phyloP scores from a whole-genome alignment of 2,113 vertebrate species.

The Dermatemys mawii region DNA sequence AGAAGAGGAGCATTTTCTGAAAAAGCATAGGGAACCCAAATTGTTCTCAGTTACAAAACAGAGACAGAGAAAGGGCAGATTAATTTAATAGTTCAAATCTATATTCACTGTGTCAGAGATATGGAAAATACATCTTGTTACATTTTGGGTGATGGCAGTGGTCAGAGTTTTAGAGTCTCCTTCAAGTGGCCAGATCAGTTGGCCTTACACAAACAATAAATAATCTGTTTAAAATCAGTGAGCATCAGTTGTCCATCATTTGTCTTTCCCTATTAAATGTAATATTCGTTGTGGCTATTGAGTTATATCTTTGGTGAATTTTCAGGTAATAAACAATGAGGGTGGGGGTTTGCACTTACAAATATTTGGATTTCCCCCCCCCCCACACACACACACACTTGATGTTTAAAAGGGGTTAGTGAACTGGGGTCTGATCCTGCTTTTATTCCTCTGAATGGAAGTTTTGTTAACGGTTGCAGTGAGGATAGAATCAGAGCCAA shows the following conservation, averaged over 20 bases:
- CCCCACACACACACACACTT: too few relatives aligned
- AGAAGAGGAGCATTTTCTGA: neutral
- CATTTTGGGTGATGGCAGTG: neutral
- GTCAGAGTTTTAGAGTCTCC: neutral
- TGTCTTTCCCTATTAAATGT: neutral
- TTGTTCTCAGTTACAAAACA: neutral
- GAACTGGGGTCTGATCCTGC: neutral
- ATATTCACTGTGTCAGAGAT: neutral
- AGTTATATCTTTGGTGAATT: neutral
- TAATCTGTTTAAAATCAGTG: neutral
- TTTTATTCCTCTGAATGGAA: neutral
- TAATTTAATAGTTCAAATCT: neutral
- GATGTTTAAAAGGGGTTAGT: neutral
- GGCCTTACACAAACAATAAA: neutral
- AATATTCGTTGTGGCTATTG: neutral
- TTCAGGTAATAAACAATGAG: neutral
- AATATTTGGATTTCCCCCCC: rapidly evolving
- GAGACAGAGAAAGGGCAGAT: neutral
- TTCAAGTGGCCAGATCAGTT: neutral
- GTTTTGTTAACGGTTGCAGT: neutral
- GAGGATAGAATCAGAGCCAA: neutral
- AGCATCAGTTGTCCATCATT: rapidly evolving
- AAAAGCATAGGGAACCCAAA: conserved; percentile 16
- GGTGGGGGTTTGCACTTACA: neutral
- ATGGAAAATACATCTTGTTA: neutral